These are phyloP conservation scores for Pristis pectinata DNA, from an alignment of 2,797 vertebrate species.

Conservation along the genomic window DNA sequence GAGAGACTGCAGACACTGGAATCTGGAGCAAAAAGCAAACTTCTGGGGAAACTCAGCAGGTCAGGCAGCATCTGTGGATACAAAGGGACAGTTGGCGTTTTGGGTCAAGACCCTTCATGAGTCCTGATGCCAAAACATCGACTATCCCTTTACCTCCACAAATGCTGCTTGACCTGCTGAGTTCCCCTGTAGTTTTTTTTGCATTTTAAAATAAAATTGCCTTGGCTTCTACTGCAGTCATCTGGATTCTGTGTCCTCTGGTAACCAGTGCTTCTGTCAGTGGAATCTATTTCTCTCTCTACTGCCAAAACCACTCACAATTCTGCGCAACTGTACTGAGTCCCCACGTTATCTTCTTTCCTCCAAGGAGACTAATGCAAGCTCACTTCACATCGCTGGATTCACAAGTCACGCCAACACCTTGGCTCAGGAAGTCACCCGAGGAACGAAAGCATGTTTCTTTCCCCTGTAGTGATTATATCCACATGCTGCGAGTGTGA, in stretches of 20 bases:
- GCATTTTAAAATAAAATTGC: neutral
- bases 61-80: no score
- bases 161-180: no score
- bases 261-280: neutral
- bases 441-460: neutral
- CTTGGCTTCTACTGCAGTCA: neutral
- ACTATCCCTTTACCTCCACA: no score
- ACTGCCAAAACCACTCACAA: neutral
- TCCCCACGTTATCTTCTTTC: neutral
- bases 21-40: no score
- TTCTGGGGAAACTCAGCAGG: no score
- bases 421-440: neutral
- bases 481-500: neutral
- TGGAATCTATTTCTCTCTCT: neutral
- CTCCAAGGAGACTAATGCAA: neutral
- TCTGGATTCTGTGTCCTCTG: neutral
- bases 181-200: no score
- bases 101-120: no score
- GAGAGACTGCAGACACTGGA: no score
- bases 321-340: neutral
- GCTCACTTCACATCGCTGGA: no score
- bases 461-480: neutral
- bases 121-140: no score
- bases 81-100: no score
- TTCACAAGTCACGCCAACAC: neutral